Base-by-base conservation (phyloP, 2,113 vertebrate species). In the Cacatua alba region DNA sequence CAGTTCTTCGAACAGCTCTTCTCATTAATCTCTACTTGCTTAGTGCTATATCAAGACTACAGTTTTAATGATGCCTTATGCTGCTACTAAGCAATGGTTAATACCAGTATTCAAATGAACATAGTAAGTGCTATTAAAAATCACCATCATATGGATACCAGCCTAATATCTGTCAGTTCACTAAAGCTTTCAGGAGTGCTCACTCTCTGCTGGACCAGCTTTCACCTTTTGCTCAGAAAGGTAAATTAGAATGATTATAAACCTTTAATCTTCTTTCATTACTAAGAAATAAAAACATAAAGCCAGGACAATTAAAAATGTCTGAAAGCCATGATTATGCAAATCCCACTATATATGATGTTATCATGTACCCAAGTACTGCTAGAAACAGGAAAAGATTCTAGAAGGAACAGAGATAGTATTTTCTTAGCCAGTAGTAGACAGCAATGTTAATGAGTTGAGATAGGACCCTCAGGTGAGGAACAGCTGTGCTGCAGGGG, bases 181-280 rank as follows among this genome's bases (percentile, higher is more conserved):
- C 82, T 81, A 51, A 88, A 72, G 59, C 72, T 96, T 95, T 96
- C 82, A 97, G 69, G 44, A 70, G 48, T 2, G 9, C 79, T 94
- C 44, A 33, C 74, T 64, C 64, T 65, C 85, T 91, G 96, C 75
- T 86, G 75, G 43, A 52, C 83, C 89, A 95, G 75, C 69, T 95
- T 95, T 87, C 88, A 51, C 74, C 43, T 90, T 70, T 77, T 91
- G 53, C 53, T 91, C 48, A 81, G 72, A 93, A 94, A 72, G 90
- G 94, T 94, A 95, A 97, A 96, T 95, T 67, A 84, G 92, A 81
- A 91, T 91, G 55, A 95, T 97, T 96, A 92, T 92, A 95, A 96
- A 95, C 74, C 86, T 69, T 69, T 88, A 92, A 85, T 96, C 91
- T 97, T 91, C 84, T 86, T 95, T 94, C 53, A 84, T 94, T 97